phyloP scores from a whole-genome alignment of 2,888 invertebrate genomes.

The Zelleria hepariella region DNA sequence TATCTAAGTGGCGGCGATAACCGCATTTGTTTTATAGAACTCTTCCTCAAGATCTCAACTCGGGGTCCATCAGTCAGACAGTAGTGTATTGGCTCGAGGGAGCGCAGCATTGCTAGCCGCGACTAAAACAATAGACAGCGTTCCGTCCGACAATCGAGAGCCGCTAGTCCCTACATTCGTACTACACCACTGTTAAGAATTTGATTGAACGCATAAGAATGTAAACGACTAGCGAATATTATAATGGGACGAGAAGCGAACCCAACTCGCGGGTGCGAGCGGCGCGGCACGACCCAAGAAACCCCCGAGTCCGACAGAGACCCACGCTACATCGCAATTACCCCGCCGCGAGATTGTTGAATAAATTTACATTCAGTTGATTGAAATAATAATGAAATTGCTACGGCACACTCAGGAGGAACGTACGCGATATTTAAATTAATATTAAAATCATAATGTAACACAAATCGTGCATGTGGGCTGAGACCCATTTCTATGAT shows the following conservation, averaged over 20 bases:
- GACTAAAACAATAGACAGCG: constrained; percentile 18
- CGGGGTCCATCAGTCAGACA: too few relatives aligned
- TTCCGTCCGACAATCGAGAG: background rate
- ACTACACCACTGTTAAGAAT: constrained; percentile 32
- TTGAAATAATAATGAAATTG: constrained; percentile 73
- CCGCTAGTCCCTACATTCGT: background rate
- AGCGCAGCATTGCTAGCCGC: background rate
- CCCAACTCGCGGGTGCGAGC: constrained; percentile 6
- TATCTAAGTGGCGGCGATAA: too few relatives aligned
- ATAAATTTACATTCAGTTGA: constrained; percentile 73
- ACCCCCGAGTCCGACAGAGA: constrained; percentile 27
- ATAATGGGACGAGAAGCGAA: constrained; percentile 30
- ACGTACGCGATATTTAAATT: constrained; percentile 68
- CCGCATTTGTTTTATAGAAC: too few relatives aligned
- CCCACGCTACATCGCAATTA: constrained; percentile 53
- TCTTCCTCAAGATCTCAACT: too few relatives aligned
- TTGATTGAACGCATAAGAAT: constrained; percentile 70
- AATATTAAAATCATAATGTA: constrained; percentile 69
- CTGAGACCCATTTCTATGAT: constrained; percentile 50
- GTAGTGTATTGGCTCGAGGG: too few relatives aligned
- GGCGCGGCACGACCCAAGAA: background rate
- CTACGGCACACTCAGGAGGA: constrained; percentile 59
- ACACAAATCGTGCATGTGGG: constrained; percentile 54
- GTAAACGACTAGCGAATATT: constrained; percentile 43
- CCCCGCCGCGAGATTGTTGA: constrained; percentile 68